Evolutionary conservation across 1,140 invertebrate genomes (phyloP).

Genomic region (Notospermus geniculatus): DNA sequence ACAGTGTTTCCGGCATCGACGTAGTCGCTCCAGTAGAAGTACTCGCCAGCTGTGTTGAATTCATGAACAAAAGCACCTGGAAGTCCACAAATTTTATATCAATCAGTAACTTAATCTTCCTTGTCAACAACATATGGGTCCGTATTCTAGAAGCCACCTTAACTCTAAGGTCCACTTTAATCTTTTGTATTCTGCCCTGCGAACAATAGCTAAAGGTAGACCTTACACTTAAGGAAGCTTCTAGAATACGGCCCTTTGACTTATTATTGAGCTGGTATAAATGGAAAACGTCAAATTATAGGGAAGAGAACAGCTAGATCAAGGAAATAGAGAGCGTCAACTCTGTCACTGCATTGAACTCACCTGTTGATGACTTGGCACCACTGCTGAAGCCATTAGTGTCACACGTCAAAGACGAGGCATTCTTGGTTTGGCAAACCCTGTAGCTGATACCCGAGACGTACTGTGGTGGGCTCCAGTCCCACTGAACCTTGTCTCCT

Average conservation of each 20-base stretch:
- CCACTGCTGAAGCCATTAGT: constrained; percentile 1
- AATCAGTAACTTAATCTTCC: too few species aligned
- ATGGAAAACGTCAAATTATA: not conserved
- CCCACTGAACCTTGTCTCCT: constrained; percentile 2
- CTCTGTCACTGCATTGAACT: too few species aligned
- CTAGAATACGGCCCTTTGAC: too few species aligned
- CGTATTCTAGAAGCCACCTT: too few species aligned
- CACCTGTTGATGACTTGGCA: too few species aligned
- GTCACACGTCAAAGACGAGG: not conserved
- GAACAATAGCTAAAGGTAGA: too few species aligned
- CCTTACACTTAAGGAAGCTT: too few species aligned
- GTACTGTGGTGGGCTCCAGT: constrained; percentile 4
- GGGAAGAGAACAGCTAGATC: not conserved
- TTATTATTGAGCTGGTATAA: too few species aligned
- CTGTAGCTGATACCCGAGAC: not conserved
- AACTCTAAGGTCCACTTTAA: too few species aligned
- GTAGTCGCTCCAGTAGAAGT: constrained; percentile 5
- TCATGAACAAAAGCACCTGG: not conserved
- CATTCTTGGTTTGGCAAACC: constrained; percentile 2
- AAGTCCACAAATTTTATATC: not conserved
- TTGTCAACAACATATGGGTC: not conserved
- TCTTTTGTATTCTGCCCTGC: too few species aligned
- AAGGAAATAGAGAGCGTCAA: not conserved
- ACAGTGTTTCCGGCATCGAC: not conserved
- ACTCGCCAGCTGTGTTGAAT: not conserved